Base-by-base conservation (phyloP, 2,797 vertebrate genomes). In the Acipenser oxyrinchus region DNA sequence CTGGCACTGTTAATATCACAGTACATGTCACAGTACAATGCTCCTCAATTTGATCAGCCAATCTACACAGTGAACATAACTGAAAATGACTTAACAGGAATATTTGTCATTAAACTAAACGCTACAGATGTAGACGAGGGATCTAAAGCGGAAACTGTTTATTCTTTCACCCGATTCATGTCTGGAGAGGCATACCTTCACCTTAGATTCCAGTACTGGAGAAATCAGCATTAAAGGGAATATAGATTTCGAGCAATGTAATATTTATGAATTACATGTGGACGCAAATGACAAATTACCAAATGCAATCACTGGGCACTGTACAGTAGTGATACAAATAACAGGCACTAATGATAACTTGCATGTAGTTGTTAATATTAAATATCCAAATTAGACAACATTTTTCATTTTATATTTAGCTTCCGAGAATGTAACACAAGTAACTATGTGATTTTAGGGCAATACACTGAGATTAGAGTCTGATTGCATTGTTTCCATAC, bases 211-310 rank as follows among this genome's bases (percentile, higher is more conserved):
- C 7, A 67, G 65, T 4, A 86, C 81, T 0, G 89, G 89, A 61
- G 88, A 90, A 71, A 86, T 90, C 65, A 59, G 85, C 59, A 83
- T 91, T 18, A 87, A 83, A 11, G 86, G 86, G 57, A 88, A 49
- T 1, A 71, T 90, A 71, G 87, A 91, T 76, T 90, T 87, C 6
- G 88, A 91, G 74, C 88, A 88, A 49, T 82, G 88, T 49, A 84
- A 84, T 55, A 84, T 79, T 49, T 90, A 87, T 65, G 87, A 90
- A 75, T 86, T 90, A 66, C 89, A 88, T 15, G 82, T 90, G 49
- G 88, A 89, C 72, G 89, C 87, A 11, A 87, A 83, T 5, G 89
- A 90, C 70, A 79, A 73, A 84, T 37, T 37, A 37, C 37, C 60
- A 1, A 73, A 63, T 60, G 48, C 66, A 3, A 72, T 88, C 9